Evolutionary conservation across 2,113 vertebrate genomes (phyloP).

Genomic region (Planiliza haematocheilus): DNA sequence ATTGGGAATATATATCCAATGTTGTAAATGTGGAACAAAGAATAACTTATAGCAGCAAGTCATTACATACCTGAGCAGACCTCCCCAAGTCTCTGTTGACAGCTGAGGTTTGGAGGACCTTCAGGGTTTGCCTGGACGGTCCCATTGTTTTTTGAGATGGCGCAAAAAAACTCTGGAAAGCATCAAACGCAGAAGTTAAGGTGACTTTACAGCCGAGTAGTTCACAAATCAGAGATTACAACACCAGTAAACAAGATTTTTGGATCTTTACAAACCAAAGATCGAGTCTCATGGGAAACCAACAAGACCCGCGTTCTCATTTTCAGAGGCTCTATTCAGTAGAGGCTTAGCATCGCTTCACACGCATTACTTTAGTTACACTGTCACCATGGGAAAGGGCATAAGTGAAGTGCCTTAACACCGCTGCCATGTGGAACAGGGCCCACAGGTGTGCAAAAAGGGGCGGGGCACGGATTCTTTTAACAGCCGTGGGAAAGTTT

Average conservation of each 20-base stretch:
- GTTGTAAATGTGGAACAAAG: too few species aligned
- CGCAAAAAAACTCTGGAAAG: constrained; percentile 83
- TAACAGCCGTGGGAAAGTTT: constrained; percentile 85
- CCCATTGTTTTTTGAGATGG: constrained; percentile 61
- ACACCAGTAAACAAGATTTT: too few species aligned
- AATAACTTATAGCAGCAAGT: background rate
- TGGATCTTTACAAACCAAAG: constrained; percentile 8
- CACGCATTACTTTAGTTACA: constrained; percentile 78
- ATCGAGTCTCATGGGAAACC: constrained; percentile 32
- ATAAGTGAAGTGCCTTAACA: constrained; percentile 77
- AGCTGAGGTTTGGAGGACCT: constrained; percentile 89
- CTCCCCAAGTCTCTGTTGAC: constrained; percentile 85
- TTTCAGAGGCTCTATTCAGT: constrained; percentile 72
- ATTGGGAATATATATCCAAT: too few species aligned
- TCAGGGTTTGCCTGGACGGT: constrained; percentile 84
- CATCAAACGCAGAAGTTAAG: background rate
- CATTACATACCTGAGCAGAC: constrained; percentile 82
- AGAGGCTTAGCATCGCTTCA: constrained; percentile 71
- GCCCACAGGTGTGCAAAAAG: constrained; percentile 87
- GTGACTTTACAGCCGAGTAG: too few species aligned
- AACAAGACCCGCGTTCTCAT: constrained; percentile 22
- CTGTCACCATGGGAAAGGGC: constrained; percentile 48
- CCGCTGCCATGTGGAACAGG: constrained; percentile 61
- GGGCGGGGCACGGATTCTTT: constrained; percentile 69
- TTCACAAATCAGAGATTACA: too few species aligned